Conservation (phyloP, 2,113 vertebrate species). For the Microcebus jonahi region DNA sequence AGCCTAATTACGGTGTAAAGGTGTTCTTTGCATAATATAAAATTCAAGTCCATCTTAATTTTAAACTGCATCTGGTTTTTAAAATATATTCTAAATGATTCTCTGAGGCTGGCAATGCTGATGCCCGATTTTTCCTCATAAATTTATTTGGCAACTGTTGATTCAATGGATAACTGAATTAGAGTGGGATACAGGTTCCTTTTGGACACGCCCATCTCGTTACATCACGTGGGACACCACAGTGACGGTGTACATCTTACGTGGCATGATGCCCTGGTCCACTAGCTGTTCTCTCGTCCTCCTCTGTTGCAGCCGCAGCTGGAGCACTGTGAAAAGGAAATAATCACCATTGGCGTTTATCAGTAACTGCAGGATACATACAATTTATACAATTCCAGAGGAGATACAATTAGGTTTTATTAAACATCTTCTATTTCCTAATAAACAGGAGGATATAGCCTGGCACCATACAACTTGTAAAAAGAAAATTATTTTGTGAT, state of each 20-base stretch:
- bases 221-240: neutral
- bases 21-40: neutral
- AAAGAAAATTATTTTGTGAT: neutral
- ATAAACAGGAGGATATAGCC: neutral
- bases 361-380: neutral
- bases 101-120: neutral
- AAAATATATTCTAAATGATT: constrained; percentile 1
- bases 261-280: constrained; percentile 99
- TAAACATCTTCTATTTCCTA: neutral
- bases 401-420: neutral
- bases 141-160: neutral
- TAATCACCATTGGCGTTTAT: constrained; percentile 2
- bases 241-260: constrained; percentile 86
- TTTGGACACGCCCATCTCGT: neutral
- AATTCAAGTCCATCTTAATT: neutral
- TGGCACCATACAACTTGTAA: neutral
- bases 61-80: neutral
- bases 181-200: neutral
- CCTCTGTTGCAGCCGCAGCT: constrained; percentile 96
- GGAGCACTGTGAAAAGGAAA: constrained; percentile 91
- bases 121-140: neutral
- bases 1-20: neutral
- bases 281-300: constrained; percentile 96
- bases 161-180: neutral
- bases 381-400: neutral